Conservation (phyloP, 2,113 vertebrate genomes). For the Bungarus multicinctus region DNA sequence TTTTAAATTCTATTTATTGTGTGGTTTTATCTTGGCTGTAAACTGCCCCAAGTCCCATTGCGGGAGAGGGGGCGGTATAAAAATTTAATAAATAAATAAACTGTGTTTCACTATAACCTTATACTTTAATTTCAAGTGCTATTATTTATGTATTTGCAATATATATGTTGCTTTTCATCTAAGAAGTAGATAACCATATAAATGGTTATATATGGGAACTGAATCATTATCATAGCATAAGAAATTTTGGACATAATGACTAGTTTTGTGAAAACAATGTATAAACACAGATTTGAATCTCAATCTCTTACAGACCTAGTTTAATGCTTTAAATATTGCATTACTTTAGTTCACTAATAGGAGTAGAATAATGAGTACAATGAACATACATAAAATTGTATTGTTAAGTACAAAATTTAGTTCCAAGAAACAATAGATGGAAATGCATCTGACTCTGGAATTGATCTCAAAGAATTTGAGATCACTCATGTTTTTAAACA, state of each 20-base stretch:
- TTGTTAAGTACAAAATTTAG: background rate
- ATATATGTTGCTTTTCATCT: background rate
- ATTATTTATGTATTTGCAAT: background rate
- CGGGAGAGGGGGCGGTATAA: too few species aligned
- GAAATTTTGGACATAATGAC: background rate
- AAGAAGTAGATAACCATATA: background rate
- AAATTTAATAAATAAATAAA: too few species aligned
- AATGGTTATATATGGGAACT: background rate
- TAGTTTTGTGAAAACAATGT: background rate
- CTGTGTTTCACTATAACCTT: background rate
- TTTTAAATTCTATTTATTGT: too few species aligned
- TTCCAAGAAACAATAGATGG: background rate
- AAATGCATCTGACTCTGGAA: background rate
- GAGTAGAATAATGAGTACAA: background rate
- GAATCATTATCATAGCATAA: background rate
- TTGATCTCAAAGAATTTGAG: background rate
- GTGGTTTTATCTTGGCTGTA: too few species aligned
- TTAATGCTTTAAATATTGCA: background rate
- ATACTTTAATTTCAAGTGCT: conserved; percentile 32
- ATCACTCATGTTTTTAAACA: background rate
- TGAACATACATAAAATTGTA: background rate
- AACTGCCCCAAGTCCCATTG: too few species aligned
- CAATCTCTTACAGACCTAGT: background rate
- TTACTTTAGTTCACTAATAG: background rate
- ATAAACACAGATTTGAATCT: background rate